These are phyloP conservation scores for Lagodon rhomboides DNA, from an alignment of 2,797 vertebrate genomes.

Conservation along the genomic window DNA sequence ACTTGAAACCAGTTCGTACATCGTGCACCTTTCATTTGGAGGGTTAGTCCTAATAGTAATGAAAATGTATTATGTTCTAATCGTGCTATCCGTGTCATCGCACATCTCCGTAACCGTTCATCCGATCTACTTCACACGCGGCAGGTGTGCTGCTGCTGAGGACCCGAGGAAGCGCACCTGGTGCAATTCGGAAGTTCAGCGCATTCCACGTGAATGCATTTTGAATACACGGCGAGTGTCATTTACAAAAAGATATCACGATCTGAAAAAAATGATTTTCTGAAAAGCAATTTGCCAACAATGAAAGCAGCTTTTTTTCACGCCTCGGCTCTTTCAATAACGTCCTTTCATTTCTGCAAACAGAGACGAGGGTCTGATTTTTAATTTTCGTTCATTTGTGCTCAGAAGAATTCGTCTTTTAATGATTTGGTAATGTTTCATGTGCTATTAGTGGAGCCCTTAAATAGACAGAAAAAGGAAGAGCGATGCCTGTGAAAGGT, in stretches of 20 bases:
- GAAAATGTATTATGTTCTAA: neutral
- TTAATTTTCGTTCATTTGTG: neutral
- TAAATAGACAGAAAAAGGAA: slow-evolving; percentile 16
- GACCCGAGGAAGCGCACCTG: no score
- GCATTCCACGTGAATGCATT: no score
- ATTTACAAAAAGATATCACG: neutral
- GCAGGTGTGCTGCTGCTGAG: no score
- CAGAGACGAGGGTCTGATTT: neutral
- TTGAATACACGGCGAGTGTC: neutral
- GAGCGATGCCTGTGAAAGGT: neutral
- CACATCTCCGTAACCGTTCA: no score
- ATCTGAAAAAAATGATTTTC: neutral
- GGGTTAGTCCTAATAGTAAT: neutral
- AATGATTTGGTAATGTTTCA: neutral
- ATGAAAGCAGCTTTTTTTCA: neutral
- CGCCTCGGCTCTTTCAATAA: neutral
- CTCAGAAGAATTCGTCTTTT: slow-evolving; percentile 3
- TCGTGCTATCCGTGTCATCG: neutral
- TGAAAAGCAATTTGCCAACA: neutral
- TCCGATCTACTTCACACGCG: no score
- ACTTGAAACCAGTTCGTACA: no score
- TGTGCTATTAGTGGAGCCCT: neutral
- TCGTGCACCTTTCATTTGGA: neutral
- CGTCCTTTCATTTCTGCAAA: neutral
- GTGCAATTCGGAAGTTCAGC: no score